Percentiles rank a stretch among this genome's conserved stretches.
These are phyloP conservation scores for Caenorhabditis uteleia DNA, from an alignment of 2,888 invertebrate species.

Conservation along the genomic window DNA sequence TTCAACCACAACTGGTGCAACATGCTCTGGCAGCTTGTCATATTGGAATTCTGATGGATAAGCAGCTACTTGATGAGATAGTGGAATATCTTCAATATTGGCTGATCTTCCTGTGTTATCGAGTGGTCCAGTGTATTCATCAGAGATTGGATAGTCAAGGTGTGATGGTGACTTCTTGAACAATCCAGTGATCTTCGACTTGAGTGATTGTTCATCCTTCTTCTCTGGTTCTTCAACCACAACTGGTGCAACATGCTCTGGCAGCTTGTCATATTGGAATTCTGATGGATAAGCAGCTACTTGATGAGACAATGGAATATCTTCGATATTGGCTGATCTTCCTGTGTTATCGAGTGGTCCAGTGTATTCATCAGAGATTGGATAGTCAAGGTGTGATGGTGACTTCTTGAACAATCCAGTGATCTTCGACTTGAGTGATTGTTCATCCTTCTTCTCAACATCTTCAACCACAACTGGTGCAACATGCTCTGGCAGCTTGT, in stretches of 20 bases:
- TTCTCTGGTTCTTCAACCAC: background rate
- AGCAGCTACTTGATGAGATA: constrained; percentile 37
- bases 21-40: background rate
- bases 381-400: constrained; percentile 45
- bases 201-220: background rate
- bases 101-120: constrained; percentile 9
- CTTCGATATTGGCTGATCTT: constrained; percentile 25
- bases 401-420: constrained; percentile 30
- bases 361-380: constrained; percentile 11
- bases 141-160: constrained; percentile 45
- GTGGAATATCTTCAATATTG: constrained; percentile 35
- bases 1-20: background rate
- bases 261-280: background rate
- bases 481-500: background rate
- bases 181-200: constrained; percentile 8
- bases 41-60: constrained; percentile 20
- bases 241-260: background rate
- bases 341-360: constrained; percentile 6
- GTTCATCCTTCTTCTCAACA: constrained; percentile 2
- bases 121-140: constrained; percentile 27
- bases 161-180: constrained; percentile 40
- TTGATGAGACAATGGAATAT: constrained; percentile 10
- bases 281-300: background rate
- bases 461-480: background rate
- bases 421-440: constrained; percentile 11